phyloP scores from a whole-genome alignment of 2,113 vertebrate genomes.

The Urocitellus parryii region DNA sequence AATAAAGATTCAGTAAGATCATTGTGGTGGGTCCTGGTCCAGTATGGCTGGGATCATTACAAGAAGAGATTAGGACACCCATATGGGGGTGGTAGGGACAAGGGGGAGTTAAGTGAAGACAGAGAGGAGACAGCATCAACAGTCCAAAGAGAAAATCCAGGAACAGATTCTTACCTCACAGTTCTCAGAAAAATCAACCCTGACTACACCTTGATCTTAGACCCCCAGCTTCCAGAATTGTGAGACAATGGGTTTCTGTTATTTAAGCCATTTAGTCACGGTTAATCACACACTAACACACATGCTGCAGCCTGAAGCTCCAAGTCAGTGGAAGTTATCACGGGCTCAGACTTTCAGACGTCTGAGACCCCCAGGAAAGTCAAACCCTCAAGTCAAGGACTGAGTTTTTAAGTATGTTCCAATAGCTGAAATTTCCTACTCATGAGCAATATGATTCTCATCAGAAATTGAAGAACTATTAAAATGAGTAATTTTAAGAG shows the following conservation, averaged over 20 bases:
- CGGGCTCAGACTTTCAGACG: neutral
- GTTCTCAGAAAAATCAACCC: neutral
- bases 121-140: neutral
- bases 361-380: neutral
- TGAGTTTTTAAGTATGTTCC: neutral
- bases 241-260: neutral
- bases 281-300: neutral
- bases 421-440: neutral
- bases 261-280: no score
- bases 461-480: neutral
- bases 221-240: neutral
- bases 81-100: neutral
- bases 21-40: neutral
- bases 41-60: neutral
- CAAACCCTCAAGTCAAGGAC: neutral
- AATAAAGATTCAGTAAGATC: neutral
- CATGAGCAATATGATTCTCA: neutral
- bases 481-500: neutral
- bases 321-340: neutral
- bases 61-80: neutral
- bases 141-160: neutral
- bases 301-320: neutral
- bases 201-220: neutral
- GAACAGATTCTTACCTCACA: neutral
- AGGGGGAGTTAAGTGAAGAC: neutral